Percentiles rank a stretch among this genome's conserved stretches.
phyloP scores from a whole-genome alignment of 2,797 vertebrate genomes.

The Oophaga sylvatica region DNA sequence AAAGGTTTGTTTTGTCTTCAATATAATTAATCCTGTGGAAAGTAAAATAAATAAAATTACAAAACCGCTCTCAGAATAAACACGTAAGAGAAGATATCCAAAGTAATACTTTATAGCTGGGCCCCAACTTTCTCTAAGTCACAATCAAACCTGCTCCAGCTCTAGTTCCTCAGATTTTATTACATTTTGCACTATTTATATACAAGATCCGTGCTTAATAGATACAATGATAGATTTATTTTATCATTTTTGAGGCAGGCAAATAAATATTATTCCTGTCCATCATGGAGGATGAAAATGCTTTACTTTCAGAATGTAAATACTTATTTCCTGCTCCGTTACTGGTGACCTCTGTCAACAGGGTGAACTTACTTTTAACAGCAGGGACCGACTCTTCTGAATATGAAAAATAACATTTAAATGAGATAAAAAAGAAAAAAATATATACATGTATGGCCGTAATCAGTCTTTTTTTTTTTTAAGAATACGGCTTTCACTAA shows the following conservation, averaged over 20 bases:
- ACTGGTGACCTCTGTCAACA: constrained; percentile 6
- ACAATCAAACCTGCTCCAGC: neutral
- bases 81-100: neutral
- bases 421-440: constrained; percentile 46
- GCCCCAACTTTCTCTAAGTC: neutral
- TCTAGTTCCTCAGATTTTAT: neutral
- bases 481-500: constrained; percentile 97
- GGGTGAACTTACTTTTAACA: constrained; percentile 22
- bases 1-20: neutral
- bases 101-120: neutral
- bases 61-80: neutral
- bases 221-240: neutral
- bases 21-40: neutral
- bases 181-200: neutral
- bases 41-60: neutral
- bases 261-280: neutral
- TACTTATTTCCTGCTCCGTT: neutral
- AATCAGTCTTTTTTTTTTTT: constrained; percentile 73
- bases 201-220: neutral
- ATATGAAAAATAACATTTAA: constrained; percentile 40
- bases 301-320: constrained; percentile 26
- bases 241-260: too few species aligned
- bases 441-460: neutral
- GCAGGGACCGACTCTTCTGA: neutral
- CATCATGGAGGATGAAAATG: neutral